Conservation (phyloP, 1,140 invertebrate genomes). For the Zaprionus lachaisei region DNA sequence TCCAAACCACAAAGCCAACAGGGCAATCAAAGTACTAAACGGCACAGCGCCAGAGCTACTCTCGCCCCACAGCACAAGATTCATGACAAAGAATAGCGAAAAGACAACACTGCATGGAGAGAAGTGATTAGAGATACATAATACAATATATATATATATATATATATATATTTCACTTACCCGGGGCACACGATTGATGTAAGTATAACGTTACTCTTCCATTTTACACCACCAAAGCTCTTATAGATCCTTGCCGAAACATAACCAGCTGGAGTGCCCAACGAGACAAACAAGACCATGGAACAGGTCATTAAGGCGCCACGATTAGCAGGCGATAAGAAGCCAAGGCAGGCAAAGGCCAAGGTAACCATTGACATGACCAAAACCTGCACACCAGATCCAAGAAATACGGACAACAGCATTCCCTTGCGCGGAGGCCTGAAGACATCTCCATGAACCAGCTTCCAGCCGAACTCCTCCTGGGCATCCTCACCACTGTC, state of each 20-base stretch:
- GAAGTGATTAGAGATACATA: conserved; percentile 25
- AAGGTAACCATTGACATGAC: conserved; percentile 91
- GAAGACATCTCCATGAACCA: conserved; percentile 98
- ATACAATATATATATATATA: conserved; percentile 11
- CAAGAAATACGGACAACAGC: conserved; percentile 97
- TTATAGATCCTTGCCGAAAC: conserved; percentile 98
- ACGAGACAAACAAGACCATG: conserved; percentile 96
- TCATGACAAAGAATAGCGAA: conserved; percentile 97
- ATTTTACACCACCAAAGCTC: conserved; percentile 98
- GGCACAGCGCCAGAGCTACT: conserved; percentile 98
- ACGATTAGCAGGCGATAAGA: conserved; percentile 98
- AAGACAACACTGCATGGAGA: conserved; percentile 93
- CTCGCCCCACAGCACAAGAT: conserved; percentile 97
- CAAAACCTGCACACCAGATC: conserved; percentile 96
- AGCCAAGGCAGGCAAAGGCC: conserved; percentile 99
- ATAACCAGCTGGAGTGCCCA: conserved; percentile 98
- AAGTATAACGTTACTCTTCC: conserved; percentile 98
- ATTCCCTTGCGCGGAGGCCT: conserved; percentile 98
- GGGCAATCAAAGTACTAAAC: conserved; percentile 98
- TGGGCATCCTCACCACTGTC: conserved; percentile 97
- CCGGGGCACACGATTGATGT: conserved; percentile 98
- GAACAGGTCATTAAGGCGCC: conserved; percentile 99
- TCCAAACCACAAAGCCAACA: conserved; percentile 98
- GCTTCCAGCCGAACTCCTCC: conserved; percentile 99
- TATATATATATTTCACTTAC: conserved; percentile 85